Base-by-base conservation (phyloP, 2,113 vertebrate species). In the Platichthys flesus region DNA sequence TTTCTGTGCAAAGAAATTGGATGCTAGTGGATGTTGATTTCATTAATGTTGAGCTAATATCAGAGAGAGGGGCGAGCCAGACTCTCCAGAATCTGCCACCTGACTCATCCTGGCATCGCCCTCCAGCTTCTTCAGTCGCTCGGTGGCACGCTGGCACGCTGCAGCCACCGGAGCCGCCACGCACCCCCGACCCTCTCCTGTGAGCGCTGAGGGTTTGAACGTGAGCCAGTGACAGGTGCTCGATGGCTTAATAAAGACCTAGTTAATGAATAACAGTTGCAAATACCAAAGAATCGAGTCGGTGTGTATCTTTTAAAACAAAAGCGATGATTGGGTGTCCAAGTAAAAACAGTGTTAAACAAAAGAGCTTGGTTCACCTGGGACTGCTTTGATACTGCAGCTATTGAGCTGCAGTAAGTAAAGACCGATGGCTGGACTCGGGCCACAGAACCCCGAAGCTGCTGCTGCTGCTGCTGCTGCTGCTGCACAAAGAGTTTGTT, bases 1-100 rank as follows among this genome's bases (percentile, higher is more conserved):
- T 6, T 31, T 31, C 5, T 9, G 9, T 28, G 5, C 5, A 9
- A 24, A 18, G 62, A 12, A 26, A 65, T n/a, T 51, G 9, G 24
- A 51, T 51, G 15, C 24, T 16, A 3, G 31, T 10, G 5, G 60
- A 59, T 58, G 58, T 37, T n/a, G 21, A 40, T 23, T 62, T 62
- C 35, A 42, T 62, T 21, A n/a, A 42, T 40, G 18, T 62, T 35
- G 20, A n/a, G 20, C 20, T 42, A 62, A 62, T 42, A 23, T 42
- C 16, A 35, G 9, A 10, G 9, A 13, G 23, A 31, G 26, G 9
- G 4, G 6, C 23, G 23, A 47, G 40, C 20, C 26, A 52, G 55
- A 31, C 24, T 66, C 49, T 78, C 16, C 60, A 66, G 31, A 72
- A 31, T 72, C 31, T 56, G 23, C 49, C 47, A 67, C 63, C 63